Percentiles rank a stretch among this genome's conserved stretches.
These are phyloP conservation scores for Xylota segnis DNA, from an alignment of 2,888 invertebrate genomes.

Conservation along the genomic window DNA sequence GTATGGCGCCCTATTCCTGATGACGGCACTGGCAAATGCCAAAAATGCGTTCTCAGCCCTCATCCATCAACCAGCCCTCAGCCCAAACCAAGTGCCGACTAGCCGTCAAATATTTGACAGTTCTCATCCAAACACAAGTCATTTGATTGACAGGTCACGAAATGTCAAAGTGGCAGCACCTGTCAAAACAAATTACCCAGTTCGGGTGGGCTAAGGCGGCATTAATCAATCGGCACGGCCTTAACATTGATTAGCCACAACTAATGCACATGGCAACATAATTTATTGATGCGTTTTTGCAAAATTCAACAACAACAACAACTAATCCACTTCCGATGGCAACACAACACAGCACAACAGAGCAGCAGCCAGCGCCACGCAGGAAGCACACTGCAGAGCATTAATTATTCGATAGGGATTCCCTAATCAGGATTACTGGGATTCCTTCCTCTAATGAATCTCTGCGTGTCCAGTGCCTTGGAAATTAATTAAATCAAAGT, in stretches of 20 bases:
- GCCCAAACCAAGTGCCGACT: no score
- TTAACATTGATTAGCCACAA: constrained; percentile 4
- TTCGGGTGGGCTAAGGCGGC: not conserved
- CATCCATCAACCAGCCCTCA: not conserved
- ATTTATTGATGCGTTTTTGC: constrained; percentile 44
- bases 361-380: not conserved
- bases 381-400: constrained; percentile 44
- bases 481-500: constrained; percentile 52
- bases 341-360: constrained; percentile 1
- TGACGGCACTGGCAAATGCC: no score
- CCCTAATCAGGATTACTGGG: constrained; percentile 47
- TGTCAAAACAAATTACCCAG: constrained; percentile 8
- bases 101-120: not conserved
- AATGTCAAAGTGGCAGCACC: constrained; percentile 39
- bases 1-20: not conserved
- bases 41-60: no score
- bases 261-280: constrained; percentile 22
- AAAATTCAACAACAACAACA: constrained; percentile 42
- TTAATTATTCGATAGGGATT: constrained; percentile 43
- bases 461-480: constrained; percentile 11
- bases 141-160: constrained; percentile 42
- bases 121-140: not conserved
- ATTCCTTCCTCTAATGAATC: constrained; percentile 27
- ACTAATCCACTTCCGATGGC: constrained; percentile 35
- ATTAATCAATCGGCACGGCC: constrained; percentile 33